phyloP scores from a whole-genome alignment of 2,888 invertebrate genomes.

The Latheticus oryzae region DNA sequence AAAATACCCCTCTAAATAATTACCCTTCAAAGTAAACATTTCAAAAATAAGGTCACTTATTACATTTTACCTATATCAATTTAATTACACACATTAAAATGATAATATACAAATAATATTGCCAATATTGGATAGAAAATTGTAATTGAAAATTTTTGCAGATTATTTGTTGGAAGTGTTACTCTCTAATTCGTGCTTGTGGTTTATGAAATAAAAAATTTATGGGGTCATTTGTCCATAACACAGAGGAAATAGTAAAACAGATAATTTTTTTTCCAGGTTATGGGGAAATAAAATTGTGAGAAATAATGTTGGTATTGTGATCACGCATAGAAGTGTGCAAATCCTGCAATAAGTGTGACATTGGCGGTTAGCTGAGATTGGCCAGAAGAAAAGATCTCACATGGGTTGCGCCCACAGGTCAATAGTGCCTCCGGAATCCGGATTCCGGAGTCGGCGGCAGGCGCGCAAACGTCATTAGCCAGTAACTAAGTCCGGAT shows the following conservation, averaged over 20 bases:
- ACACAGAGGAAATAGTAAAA: too few species aligned
- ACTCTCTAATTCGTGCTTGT: constrained; percentile 16
- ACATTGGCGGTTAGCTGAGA: constrained; percentile 44
- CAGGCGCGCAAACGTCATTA: constrained; percentile 64
- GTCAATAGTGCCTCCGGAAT: constrained; percentile 57
- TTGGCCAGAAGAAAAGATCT: constrained; percentile 56
- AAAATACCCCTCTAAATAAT: constrained; percentile 21
- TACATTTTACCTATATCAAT: constrained; percentile 6
- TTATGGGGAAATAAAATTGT: too few species aligned
- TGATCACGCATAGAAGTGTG: constrained; percentile 30
- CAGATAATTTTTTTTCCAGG: too few species aligned
- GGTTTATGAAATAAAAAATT: too few species aligned
- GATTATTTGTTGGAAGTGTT: too few species aligned
- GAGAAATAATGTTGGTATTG: constrained; percentile 25
- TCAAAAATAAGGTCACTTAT: constrained; percentile 22
- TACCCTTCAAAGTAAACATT: constrained; percentile 17
- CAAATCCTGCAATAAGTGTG: constrained; percentile 44
- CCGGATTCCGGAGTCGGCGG: constrained; percentile 55
- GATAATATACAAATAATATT: too few species aligned
- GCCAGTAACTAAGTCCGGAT: constrained; percentile 63
- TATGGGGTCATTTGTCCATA: too few species aligned
- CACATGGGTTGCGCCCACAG: constrained; percentile 56
- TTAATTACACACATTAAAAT: constrained; percentile 28
- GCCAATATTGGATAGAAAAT: too few species aligned
- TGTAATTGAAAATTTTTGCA: too few species aligned